Percentiles rank a stretch among this genome's conserved stretches.
phyloP scores from a whole-genome alignment of 2,888 invertebrate species.

The Campoplex nolae region DNA sequence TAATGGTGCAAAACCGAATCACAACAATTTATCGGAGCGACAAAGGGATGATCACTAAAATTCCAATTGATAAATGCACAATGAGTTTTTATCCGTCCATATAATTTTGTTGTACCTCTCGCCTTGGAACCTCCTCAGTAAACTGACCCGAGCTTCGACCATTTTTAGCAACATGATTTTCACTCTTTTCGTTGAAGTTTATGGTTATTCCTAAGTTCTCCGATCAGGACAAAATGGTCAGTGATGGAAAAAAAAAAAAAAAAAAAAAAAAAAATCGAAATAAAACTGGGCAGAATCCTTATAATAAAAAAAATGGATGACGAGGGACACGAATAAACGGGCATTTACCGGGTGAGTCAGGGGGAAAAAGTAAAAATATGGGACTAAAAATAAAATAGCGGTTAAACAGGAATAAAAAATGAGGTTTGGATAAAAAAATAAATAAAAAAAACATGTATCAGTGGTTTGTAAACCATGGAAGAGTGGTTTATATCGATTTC shows the following conservation, averaged over 20 bases:
- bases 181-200: neutral
- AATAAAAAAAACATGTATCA: conserved; percentile 19
- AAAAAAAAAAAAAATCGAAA: neutral
- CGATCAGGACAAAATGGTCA: neutral
- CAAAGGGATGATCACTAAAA: neutral
- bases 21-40: neutral
- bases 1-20: neutral
- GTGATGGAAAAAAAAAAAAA: neutral
- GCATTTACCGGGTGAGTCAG: conserved; percentile 1
- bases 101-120: neutral
- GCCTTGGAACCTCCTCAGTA: neutral
- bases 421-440: neutral
- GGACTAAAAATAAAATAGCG: neutral
- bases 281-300: neutral
- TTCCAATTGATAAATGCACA: neutral
- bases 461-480: conserved; percentile 8
- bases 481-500: conserved; percentile 43
- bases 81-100: neutral
- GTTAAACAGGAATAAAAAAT: neutral
- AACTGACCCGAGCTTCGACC: neutral
- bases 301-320: conserved; percentile 25
- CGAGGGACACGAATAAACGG: conserved; percentile 24
- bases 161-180: neutral
- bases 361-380: neutral
- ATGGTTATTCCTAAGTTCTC: neutral